Evolutionary conservation across 2,113 vertebrate genomes (phyloP).

Genomic region (Forbesichthys papilliferus): DNA sequence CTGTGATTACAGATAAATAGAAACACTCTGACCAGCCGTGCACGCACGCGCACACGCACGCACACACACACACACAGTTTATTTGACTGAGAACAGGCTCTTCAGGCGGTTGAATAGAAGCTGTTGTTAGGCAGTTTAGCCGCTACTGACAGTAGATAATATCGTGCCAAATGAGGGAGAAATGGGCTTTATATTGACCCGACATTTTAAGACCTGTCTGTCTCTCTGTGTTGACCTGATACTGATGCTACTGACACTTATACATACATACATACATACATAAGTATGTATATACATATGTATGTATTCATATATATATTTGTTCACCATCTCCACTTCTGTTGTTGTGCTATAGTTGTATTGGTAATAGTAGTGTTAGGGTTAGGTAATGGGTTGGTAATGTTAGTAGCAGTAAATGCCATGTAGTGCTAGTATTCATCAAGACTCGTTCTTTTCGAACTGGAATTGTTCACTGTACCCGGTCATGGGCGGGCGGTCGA

Average conservation of each 20-base stretch:
- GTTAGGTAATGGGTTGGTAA: neutral
- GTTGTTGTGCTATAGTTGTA: neutral
- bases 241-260: too few species aligned
- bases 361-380: neutral
- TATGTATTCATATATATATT: too few species aligned
- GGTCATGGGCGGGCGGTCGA: neutral
- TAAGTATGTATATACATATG: too few species aligned
- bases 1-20: slow-evolving; percentile 68
- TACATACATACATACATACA: too few species aligned
- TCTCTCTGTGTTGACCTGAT: neutral
- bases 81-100: slow-evolving; percentile 2
- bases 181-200: neutral
- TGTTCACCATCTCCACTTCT: too few species aligned
- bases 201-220: slow-evolving; percentile 23
- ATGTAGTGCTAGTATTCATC: too few species aligned
- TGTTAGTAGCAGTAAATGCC: too few species aligned
- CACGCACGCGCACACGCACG: neutral
- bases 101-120: slow-evolving; percentile 40
- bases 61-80: slow-evolving; percentile 24
- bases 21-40: slow-evolving; percentile 35
- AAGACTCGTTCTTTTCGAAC: neutral
- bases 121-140: slow-evolving; percentile 42
- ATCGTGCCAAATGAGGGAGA: slow-evolving; percentile 37
- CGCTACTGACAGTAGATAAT: slow-evolving; percentile 50
- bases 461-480: slow-evolving; percentile 27